Percentiles rank a stretch among this genome's conserved stretches.
These are phyloP conservation scores for Hypomecis punctinalis DNA, from an alignment of 2,888 invertebrate genomes.

Conservation along the genomic window DNA sequence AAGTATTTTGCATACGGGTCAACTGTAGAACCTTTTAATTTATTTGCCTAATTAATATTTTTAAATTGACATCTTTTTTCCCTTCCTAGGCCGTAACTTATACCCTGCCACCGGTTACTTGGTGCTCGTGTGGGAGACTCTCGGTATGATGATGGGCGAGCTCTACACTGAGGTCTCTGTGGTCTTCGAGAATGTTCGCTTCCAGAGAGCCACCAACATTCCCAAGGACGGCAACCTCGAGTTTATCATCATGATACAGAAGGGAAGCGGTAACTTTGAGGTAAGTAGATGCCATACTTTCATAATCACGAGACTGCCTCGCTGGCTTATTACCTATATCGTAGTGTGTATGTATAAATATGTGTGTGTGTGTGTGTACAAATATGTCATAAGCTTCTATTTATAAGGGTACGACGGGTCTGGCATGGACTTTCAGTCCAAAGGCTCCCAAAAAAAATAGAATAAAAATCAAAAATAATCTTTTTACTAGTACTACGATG, in stretches of 20 bases:
- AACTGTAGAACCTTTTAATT: background rate
- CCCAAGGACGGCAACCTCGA: conserved; percentile 87
- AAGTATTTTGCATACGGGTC: no score
- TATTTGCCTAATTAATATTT: background rate
- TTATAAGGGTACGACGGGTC: no score
- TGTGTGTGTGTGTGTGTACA: no score
- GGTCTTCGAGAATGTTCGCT: conserved; percentile 93
- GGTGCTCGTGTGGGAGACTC: conserved; percentile 90
- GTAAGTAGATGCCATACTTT: conserved; percentile 63
- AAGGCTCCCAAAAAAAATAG: no score
- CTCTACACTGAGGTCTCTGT: conserved; percentile 90
- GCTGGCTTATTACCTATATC: no score
- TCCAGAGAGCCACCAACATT: conserved; percentile 93
- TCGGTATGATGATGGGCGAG: conserved; percentile 89
- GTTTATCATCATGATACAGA: conserved; percentile 89
- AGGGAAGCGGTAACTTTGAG: conserved; percentile 88
- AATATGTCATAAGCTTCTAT: no score
- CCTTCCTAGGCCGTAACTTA: conserved; percentile 86
- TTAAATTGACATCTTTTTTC: background rate
- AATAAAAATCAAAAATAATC: no score
- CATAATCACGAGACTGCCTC: no score
- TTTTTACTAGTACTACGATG: no score
- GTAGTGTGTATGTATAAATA: no score
- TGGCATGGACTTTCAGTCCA: no score
- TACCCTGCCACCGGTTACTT: conserved; percentile 95